Conservation (phyloP, 2,888 invertebrate species). For the Xylota sylvarum region DNA sequence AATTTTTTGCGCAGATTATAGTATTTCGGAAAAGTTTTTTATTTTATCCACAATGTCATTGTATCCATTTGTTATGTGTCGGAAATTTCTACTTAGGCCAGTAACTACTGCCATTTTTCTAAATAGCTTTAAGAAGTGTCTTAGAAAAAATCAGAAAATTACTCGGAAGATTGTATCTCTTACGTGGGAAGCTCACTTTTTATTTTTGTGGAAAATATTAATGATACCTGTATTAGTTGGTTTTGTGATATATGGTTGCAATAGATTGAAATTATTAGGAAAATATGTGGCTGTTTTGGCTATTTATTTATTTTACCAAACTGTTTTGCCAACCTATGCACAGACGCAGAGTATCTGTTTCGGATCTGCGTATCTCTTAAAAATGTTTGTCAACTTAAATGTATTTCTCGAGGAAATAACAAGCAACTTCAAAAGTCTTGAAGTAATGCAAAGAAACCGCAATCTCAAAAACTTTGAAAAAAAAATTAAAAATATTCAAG, state of each 20-base stretch:
- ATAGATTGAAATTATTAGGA: not conserved
- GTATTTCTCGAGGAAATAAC: not conserved
- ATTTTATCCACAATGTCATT: not conserved
- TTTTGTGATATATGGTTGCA: not conserved
- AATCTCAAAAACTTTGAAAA: not conserved
- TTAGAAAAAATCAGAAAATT: not conserved
- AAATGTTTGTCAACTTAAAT: not conserved
- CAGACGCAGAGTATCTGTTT: not conserved
- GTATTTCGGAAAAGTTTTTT: not conserved
- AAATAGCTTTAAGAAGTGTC: not conserved
- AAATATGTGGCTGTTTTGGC: not conserved
- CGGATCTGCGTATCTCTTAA: not conserved
- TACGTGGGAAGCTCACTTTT: not conserved
- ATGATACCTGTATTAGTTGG: not conserved
- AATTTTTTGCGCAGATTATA: not conserved
- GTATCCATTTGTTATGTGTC: not conserved
- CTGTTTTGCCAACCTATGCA: not conserved
- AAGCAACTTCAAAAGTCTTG: not conserved
- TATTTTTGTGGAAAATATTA: not conserved
- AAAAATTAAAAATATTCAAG: not conserved
- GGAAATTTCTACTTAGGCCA: not conserved
- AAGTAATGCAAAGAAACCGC: too few relatives aligned
- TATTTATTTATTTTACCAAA: not conserved
- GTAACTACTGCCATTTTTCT: not conserved
- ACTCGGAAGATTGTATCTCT: not conserved